phyloP scores from a whole-genome alignment of 2,888 invertebrate genomes.

The Aquatica leii region DNA sequence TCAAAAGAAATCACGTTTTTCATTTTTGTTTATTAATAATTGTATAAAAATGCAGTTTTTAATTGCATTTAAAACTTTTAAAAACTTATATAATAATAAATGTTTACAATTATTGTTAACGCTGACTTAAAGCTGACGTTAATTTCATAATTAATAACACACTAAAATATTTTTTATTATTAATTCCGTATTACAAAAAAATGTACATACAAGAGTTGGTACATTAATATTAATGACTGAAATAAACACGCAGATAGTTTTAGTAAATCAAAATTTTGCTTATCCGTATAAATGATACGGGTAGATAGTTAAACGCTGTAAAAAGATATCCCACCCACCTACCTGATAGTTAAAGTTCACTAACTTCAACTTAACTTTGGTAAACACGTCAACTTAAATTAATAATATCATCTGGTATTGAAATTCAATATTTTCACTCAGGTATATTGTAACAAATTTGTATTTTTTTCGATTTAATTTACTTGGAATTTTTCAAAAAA shows the following conservation, averaged over 20 bases:
- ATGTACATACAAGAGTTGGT: too few relatives aligned
- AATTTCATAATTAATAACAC: too few relatives aligned
- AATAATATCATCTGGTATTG: slow-evolving; percentile 38
- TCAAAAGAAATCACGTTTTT: too few relatives aligned
- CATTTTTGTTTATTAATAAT: too few relatives aligned
- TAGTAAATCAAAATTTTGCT: not conserved
- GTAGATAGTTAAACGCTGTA: slow-evolving; percentile 25
- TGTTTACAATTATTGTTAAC: too few relatives aligned
- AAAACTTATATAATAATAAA: too few relatives aligned
- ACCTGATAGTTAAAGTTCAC: slow-evolving; percentile 29
- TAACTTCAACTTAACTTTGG: slow-evolving; percentile 37
- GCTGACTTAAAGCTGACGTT: too few relatives aligned
- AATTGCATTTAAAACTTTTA: too few relatives aligned
- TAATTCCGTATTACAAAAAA: too few relatives aligned
- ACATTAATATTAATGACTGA: too few relatives aligned
- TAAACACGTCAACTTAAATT: slow-evolving; percentile 42
- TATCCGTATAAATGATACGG: not conserved
- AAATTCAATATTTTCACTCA: slow-evolving; percentile 40
- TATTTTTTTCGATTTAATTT: slow-evolving; percentile 15
- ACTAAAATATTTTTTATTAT: too few relatives aligned
- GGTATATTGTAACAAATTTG: slow-evolving; percentile 34
- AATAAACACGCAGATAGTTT: not conserved
- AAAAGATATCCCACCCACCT: slow-evolving; percentile 26
- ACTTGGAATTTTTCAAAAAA: slow-evolving; percentile 20
- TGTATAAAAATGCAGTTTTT: too few relatives aligned